Evolutionary conservation across 2,113 vertebrate genomes (phyloP).

Genomic region (Ranitomeya imitator): DNA sequence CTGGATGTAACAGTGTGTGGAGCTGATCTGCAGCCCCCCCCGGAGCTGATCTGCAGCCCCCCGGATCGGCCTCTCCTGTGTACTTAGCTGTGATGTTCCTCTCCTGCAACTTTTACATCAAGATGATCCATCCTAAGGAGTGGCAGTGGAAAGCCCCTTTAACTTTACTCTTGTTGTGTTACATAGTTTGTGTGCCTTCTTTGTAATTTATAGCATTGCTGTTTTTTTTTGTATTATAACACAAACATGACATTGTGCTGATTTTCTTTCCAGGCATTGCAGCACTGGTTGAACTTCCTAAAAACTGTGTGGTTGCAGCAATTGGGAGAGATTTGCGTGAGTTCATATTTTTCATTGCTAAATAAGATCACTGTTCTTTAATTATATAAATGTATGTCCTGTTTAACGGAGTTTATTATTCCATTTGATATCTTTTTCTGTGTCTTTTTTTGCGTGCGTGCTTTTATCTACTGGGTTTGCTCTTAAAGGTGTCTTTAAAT

Average conservation of each 20-base stretch:
- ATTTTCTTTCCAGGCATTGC: constrained; percentile 77
- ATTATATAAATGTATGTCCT: no score
- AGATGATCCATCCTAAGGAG: no score
- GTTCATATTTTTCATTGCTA: constrained; percentile 58
- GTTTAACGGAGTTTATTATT: no score
- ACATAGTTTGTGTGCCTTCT: neutral
- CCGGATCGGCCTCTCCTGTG: no score
- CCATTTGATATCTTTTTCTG: neutral
- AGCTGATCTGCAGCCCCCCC: no score
- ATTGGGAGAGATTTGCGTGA: constrained; percentile 89
- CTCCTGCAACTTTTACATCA: no score
- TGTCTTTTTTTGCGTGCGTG: neutral
- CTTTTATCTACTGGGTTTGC: neutral
- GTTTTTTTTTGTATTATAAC: no score
- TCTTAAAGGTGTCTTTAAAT: constrained; percentile 85
- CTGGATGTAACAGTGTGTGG: no score
- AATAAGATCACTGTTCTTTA: neutral
- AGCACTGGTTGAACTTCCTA: constrained; percentile 85
- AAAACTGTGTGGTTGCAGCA: constrained; percentile 86
- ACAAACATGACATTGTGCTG: neutral
- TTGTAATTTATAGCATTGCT: neutral
- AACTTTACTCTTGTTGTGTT: neutral
- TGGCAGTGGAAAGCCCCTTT: neutral
- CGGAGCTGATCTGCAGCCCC: no score
- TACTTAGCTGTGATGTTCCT: no score